These are phyloP conservation scores for Caenorhabditis briggsae DNA, from an alignment of 1,140 invertebrate species.

Conservation along the genomic window DNA sequence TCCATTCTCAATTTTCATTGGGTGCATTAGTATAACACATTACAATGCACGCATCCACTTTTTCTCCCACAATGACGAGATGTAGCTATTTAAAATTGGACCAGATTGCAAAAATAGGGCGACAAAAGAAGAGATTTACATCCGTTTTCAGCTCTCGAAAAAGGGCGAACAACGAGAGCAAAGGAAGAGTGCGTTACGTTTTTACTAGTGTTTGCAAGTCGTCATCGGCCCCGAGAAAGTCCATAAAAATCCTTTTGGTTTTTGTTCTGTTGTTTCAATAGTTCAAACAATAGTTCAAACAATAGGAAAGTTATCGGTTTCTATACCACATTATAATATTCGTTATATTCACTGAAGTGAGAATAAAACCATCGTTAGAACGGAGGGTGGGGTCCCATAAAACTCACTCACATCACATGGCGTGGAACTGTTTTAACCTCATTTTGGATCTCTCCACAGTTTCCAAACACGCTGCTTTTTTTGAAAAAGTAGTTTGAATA, in stretches of 20 bases:
- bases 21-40: background rate
- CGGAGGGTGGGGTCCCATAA: background rate
- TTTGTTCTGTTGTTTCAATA: background rate
- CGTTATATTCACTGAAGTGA: conserved; percentile 7
- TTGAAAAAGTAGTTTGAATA: background rate
- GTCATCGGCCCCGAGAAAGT: conserved; percentile 20
- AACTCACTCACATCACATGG: conserved; percentile 3
- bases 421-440: conserved; percentile 35
- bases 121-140: conserved; percentile 17
- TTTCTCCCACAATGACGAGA: background rate
- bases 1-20: no score
- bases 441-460: background rate
- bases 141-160: background rate
- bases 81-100: background rate
- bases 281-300: background rate
- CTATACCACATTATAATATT: background rate
- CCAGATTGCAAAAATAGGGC: background rate
- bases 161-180: conserved; percentile 34
- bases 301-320: background rate
- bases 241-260: background rate
- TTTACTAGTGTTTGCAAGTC: conserved; percentile 35
- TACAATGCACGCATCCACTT: background rate
- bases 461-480: background rate
- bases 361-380: conserved; percentile 40
- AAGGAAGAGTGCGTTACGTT: conserved; percentile 42